A percentile compares a stretch with the other conserved stretches of the same genome.
Conservation (phyloP, 2,888 invertebrate genomes). For the Thecophora atra region DNA sequence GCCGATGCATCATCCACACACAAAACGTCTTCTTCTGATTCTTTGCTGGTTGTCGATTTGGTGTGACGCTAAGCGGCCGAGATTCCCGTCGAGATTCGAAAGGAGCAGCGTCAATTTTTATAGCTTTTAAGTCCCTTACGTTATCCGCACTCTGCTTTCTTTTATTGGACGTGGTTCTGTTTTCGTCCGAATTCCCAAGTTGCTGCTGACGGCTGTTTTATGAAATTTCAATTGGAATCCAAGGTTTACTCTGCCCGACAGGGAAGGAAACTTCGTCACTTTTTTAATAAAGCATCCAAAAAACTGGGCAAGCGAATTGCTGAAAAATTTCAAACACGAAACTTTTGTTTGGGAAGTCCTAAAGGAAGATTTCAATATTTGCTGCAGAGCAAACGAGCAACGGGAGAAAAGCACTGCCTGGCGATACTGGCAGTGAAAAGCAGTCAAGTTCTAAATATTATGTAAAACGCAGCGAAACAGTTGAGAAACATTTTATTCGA, state of each 20-base stretch:
- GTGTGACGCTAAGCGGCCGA: too few species aligned
- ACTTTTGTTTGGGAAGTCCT: conserved; percentile 28
- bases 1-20: too few species aligned
- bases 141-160: neutral
- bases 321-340: conserved; percentile 22
- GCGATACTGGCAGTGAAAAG: conserved; percentile 2
- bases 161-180: neutral
- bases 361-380: conserved; percentile 6
- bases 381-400: neutral
- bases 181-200: conserved; percentile 10
- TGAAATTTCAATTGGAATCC: conserved; percentile 26
- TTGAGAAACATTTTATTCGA: conserved; percentile 4
- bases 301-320: neutral
- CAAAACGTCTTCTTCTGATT: too few species aligned
- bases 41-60: too few species aligned
- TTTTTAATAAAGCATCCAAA: conserved; percentile 5
- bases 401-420: neutral
- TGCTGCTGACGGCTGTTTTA: conserved; percentile 15
- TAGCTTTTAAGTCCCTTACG: too few species aligned
- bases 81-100: too few species aligned
- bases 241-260: conserved; percentile 18
- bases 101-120: too few species aligned
- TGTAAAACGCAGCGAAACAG: conserved; percentile 22
- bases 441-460: conserved; percentile 8
- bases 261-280: neutral